These are phyloP conservation scores for Synanceia verrucosa DNA, from an alignment of 2,797 vertebrate genomes.

Conservation along the genomic window DNA sequence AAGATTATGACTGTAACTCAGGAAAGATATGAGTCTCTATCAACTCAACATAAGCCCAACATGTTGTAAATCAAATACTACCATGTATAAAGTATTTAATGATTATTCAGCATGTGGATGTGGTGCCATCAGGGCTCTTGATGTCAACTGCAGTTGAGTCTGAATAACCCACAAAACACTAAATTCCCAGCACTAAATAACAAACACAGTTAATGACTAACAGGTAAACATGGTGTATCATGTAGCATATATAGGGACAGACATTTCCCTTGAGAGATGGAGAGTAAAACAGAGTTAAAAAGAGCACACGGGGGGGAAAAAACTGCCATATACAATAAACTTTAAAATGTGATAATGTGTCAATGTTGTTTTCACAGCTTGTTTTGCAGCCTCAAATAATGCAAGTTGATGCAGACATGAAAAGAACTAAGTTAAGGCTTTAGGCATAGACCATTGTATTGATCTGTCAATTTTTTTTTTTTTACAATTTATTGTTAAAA, in stretches of 20 bases:
- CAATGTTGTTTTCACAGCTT: too few species aligned
- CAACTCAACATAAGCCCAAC: not conserved
- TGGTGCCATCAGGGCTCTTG: not conserved
- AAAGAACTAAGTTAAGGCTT: too few species aligned
- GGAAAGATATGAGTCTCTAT: not conserved
- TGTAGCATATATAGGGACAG: accelerated
- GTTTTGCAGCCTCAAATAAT: too few species aligned
- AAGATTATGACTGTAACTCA: slow-evolving; percentile 11
- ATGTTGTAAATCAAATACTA: not conserved
- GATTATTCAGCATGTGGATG: not conserved
- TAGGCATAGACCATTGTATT: too few species aligned
- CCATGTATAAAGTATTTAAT: not conserved
- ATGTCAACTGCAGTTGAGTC: not conserved
- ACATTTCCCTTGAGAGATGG: not conserved
- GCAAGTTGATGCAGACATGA: too few species aligned
- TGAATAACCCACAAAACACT: not conserved
- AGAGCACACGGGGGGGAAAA: too few species aligned
- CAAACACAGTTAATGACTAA: not conserved
- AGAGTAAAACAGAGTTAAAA: too few species aligned
- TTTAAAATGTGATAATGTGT: too few species aligned
- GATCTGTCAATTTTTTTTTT: too few species aligned
- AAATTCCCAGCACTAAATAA: not conserved
- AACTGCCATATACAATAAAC: too few species aligned
- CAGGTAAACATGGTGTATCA: not conserved
- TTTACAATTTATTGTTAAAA: too few species aligned